These are phyloP conservation scores for Arizona elegans DNA, from an alignment of 2,113 vertebrate genomes.

Conservation along the genomic window DNA sequence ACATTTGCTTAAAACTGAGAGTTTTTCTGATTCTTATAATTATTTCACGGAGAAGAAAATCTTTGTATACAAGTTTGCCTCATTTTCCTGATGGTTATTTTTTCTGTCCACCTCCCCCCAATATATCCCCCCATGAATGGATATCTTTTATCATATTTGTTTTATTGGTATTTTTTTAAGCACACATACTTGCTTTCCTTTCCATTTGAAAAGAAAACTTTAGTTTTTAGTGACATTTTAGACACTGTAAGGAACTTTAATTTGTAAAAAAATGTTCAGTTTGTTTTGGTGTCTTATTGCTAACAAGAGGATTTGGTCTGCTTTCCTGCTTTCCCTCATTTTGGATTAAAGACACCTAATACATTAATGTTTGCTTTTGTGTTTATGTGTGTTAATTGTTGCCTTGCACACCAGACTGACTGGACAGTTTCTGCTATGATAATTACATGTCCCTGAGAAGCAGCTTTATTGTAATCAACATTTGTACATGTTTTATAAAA, in stretches of 20 bases:
- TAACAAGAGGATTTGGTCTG: conserved; percentile 73
- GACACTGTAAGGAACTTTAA: conserved; percentile 56
- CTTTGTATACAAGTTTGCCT: not conserved
- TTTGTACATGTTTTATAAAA: not conserved
- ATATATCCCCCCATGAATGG: conserved; percentile 46
- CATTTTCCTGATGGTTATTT: conserved; percentile 3
- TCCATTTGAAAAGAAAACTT: conserved; percentile 45
- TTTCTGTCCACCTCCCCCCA: not conserved
- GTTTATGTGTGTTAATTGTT: not conserved
- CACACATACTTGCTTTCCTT: not conserved
- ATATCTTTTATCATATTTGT: conserved; percentile 51
- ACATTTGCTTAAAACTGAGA: not conserved
- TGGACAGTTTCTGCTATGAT: not conserved
- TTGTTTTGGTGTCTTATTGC: conserved; percentile 67
- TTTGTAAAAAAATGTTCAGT: conserved; percentile 44
- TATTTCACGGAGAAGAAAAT: not conserved
- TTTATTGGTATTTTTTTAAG: conserved; percentile 50
- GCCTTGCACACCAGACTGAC: not conserved
- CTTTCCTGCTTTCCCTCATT: conserved; percentile 77
- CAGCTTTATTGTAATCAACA: not conserved
- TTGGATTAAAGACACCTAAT: conserved; percentile 80
- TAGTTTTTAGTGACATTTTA: conserved; percentile 62
- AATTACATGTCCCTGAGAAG: not conserved
- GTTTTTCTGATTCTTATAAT: not conserved
- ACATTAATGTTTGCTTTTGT: conserved; percentile 37